Base-by-base conservation (phyloP, 2,888 invertebrate species). In the Metellina segmentata region DNA sequence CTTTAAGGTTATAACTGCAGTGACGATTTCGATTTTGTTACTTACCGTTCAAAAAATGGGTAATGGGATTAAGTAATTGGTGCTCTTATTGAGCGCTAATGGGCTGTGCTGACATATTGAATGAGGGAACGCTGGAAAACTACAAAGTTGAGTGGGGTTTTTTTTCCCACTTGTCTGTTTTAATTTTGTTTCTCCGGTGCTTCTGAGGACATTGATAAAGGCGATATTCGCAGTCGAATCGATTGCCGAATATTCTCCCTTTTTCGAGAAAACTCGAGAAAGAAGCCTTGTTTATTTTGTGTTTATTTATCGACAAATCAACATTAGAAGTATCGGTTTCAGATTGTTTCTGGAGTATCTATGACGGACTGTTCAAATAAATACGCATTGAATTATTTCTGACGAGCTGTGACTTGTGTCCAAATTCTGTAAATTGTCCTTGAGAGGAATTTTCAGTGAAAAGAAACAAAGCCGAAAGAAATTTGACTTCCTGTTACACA, bases 31-130 rank as follows among this genome's bases (percentile, higher is more conserved):
- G 71, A 81, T 81, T 86, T 87, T 71, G 87, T 71, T 81, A 53
- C 72, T 49, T 78, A 20, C n/a, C 19, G 7, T 20, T 53, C 72
- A 61, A 81, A 87, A 87, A 87, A 72, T 52, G 4, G 9, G 7
- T 79, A 87, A 87, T 87, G 72, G 20, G 71, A 79, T 79, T 87
- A 81, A 81, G 79, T 81, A 81, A 81, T 87, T 87, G 78, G 77
- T 71, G 52, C 77, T 71, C 79, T 87, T 87, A 87, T 81, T 79
- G 79, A 53, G 53, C 16, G 11, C 79, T 87, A 87, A 87, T 87
- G 72, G 74, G 13, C 11, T n/a, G 52, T 9, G 13, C 79, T 53
- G 74, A 52, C 52, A 20, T 20, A 53, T 72, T 85, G 74, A 85
- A 74, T 85, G 52, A 19, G 48, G 78, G 19, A 52, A 6, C 34